Evolutionary conservation across 2,888 invertebrate genomes (phyloP), one percentile per base, ranked within the genome.

Genomic region (Coleophora deauratella): DNA sequence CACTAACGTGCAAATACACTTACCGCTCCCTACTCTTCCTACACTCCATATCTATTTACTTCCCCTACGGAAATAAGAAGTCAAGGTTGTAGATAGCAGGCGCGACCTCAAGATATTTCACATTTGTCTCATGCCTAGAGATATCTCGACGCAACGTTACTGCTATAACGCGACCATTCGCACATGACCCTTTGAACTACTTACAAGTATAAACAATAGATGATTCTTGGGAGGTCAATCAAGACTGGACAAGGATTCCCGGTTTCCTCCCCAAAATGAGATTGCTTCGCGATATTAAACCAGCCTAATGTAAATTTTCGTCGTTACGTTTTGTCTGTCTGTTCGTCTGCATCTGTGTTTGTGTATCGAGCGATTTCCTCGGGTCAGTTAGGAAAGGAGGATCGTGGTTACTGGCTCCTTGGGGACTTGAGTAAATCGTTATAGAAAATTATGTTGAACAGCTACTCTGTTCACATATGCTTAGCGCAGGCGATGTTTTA

Each of bases 281-380:
- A 82, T 82, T 80, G 79, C 76, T 63, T 64, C 74, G 75, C 75
- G 77, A 82, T 80, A 82, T 84, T 85, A 82, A 77, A 74, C 80
- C 71, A 58, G 65, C 69, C 73, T 72, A 72, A 82, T 82, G 80
- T 81, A 82, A 79, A 81, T 81, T 80, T 79, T 73, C 74, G 66
- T 71, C 70, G 72, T 77, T 72, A 71, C 62, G 57, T 57, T 58
- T 51, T 65, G 68, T 70, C 68, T 80, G 73, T 74, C 73, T 69
- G 74, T 72, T 66, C 63, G 61, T 55, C 47, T 45, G 51, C 41
- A 47, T 54, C 54, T 46, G 52, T 57, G 50, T 49, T 21, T 48
- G 50, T 52, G 61, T 61, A 62, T 69, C 62, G 70, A 66, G 64
- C 70, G 68, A 70, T 76, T 66, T 70, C 59, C 64, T 60, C 47